Evolutionary conservation across 2,888 invertebrate species (phyloP).

Genomic region (Miltochrista miniata): DNA sequence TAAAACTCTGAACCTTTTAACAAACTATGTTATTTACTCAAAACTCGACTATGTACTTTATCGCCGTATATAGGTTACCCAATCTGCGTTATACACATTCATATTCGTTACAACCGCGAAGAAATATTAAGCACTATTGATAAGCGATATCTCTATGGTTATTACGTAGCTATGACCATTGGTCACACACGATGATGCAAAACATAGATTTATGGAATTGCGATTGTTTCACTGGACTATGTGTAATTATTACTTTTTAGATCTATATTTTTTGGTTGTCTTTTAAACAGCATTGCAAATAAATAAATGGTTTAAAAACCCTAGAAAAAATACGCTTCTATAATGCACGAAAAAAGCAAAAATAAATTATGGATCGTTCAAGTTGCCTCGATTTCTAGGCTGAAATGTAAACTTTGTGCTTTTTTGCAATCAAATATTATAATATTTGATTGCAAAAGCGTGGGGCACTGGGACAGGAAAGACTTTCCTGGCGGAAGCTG

Average conservation of each 20-base stretch:
- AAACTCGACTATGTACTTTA: not conserved
- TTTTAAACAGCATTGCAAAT: no score
- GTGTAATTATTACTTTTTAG: not conserved
- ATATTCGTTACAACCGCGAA: constrained; percentile 12
- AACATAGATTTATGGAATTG: constrained; percentile 18
- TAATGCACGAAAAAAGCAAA: no score
- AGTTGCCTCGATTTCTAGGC: no score
- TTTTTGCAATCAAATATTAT: no score
- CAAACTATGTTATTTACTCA: constrained; percentile 2
- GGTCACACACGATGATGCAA: constrained; percentile 19
- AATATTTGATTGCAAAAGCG: no score
- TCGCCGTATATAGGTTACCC: constrained; percentile 10
- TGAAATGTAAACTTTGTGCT: no score
- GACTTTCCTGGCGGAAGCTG: no score
- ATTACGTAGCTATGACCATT: constrained; percentile 1
- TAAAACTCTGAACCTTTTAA: not conserved
- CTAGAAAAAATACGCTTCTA: no score
- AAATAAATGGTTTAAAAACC: no score
- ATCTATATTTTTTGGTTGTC: no score
- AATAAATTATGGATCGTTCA: no score
- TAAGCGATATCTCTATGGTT: constrained; percentile 41
- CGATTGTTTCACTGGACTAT: not conserved
- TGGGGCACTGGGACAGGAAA: no score
- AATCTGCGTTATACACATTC: constrained; percentile 6
- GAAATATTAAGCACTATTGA: constrained; percentile 24